A percentile compares a stretch with the other conserved stretches of the same genome.
Conservation (phyloP, 2,888 invertebrate genomes). For the Chromoteleia sp. region DNA sequence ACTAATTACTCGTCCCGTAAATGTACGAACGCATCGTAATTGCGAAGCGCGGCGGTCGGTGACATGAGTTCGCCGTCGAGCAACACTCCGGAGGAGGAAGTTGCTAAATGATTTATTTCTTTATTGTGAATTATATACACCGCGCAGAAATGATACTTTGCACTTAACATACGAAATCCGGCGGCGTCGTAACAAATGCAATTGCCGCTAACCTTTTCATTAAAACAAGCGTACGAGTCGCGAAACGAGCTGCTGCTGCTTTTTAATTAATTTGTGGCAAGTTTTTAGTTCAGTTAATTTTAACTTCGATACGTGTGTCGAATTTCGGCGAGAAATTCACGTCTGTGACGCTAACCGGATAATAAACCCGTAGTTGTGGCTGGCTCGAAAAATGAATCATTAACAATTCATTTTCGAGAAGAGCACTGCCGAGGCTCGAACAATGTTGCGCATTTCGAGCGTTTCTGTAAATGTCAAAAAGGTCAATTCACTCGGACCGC, state of each 20-base stretch:
- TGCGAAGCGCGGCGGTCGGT: conserved; percentile 65
- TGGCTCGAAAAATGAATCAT: conserved; percentile 23
- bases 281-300: too few species aligned
- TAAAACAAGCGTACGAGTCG: neutral
- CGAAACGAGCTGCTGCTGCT: too few species aligned
- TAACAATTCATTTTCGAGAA: conserved; percentile 27
- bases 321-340: neutral
- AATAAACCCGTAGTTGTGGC: neutral
- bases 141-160: conserved; percentile 46
- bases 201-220: conserved; percentile 19
- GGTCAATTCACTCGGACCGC: conserved; percentile 46
- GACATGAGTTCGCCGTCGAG: conserved; percentile 61
- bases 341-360: neutral
- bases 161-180: conserved; percentile 35
- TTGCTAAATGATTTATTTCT: conserved; percentile 64
- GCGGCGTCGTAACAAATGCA: conserved; percentile 12
- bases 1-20: conserved; percentile 74
- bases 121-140: conserved; percentile 47
- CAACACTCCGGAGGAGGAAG: conserved; percentile 44
- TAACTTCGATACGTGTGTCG: neutral
- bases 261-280: too few species aligned
- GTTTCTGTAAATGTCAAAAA: conserved; percentile 47
- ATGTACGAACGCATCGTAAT: conserved; percentile 64
- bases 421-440: neutral
- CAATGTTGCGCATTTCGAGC: conserved; percentile 37